These are phyloP conservation scores for Apodemia mormo DNA, from an alignment of 2,888 invertebrate genomes.

Conservation along the genomic window DNA sequence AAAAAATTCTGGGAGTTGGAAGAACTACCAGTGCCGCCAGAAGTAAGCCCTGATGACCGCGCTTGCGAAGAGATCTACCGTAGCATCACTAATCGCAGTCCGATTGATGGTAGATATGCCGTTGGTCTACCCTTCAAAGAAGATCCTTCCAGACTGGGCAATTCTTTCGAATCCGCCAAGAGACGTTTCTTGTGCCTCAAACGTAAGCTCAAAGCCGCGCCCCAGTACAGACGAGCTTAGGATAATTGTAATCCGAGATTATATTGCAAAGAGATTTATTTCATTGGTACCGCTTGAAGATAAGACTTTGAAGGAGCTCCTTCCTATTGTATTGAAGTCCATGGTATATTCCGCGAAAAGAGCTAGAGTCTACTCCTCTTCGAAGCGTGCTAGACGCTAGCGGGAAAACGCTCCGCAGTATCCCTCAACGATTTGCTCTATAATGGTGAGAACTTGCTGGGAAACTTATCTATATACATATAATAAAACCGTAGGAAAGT, in stretches of 20 bases:
- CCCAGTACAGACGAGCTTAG: constrained; percentile 25
- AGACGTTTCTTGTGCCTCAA: constrained; percentile 30
- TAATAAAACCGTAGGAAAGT: no score
- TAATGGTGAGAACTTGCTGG: constrained; percentile 27
- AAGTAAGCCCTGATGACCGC: not conserved
- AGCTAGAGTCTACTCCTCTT: not conserved
- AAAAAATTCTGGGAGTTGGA: not conserved
- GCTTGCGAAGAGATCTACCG: not conserved
- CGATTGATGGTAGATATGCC: not conserved
- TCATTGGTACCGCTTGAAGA: not conserved
- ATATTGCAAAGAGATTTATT: not conserved
- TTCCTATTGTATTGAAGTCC: not conserved
- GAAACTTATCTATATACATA: no score
- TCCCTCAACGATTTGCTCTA: constrained; percentile 35
- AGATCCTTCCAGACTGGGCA: constrained; percentile 27
- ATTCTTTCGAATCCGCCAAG: constrained; percentile 25
- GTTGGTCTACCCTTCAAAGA: constrained; percentile 30
- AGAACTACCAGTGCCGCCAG: not conserved
- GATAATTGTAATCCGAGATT: constrained; percentile 30
- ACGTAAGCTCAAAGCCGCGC: constrained; percentile 26
- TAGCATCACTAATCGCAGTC: not conserved
- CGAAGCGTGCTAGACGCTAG: not conserved
- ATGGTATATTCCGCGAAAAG: not conserved
- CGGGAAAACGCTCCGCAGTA: constrained; percentile 16
- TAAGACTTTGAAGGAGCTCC: not conserved